Conservation (phyloP, 2,113 vertebrate genomes). For the Caracal caracal region DNA sequence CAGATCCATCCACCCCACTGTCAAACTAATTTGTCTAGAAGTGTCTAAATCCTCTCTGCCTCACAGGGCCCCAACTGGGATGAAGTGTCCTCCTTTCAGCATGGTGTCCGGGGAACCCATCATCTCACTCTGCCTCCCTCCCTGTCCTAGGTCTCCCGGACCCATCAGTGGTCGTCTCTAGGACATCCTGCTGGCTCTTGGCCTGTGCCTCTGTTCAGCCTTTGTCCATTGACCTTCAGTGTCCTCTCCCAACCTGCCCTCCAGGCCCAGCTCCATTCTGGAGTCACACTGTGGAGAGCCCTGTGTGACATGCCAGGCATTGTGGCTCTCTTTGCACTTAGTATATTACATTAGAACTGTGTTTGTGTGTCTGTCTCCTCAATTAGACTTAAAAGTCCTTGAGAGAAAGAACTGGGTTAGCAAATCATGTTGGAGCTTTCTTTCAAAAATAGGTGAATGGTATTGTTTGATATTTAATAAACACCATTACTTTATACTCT, state of each 20-base stretch:
- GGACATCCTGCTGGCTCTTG: background rate
- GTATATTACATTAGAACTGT: background rate
- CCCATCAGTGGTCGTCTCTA: background rate
- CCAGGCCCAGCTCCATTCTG: background rate
- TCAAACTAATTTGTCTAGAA: background rate
- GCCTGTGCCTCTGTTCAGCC: background rate
- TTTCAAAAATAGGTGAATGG: background rate
- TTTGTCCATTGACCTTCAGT: background rate
- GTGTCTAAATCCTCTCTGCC: background rate
- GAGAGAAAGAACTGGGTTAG: background rate
- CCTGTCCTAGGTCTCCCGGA: accelerated
- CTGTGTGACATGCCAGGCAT: accelerated
- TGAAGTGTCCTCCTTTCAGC: background rate
- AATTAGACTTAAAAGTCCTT: background rate
- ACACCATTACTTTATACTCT: background rate
- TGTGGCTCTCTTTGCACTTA: background rate
- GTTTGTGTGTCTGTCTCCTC: background rate
- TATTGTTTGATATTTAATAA: background rate
- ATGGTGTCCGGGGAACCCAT: too few relatives aligned
- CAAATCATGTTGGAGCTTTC: background rate
- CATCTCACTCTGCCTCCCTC: background rate
- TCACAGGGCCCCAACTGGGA: background rate
- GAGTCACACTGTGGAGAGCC: accelerated
- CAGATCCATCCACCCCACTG: background rate
- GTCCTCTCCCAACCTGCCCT: background rate